These are phyloP conservation scores for Hippopotamus amphibius DNA, from an alignment of 2,113 vertebrate genomes.

Conservation along the genomic window DNA sequence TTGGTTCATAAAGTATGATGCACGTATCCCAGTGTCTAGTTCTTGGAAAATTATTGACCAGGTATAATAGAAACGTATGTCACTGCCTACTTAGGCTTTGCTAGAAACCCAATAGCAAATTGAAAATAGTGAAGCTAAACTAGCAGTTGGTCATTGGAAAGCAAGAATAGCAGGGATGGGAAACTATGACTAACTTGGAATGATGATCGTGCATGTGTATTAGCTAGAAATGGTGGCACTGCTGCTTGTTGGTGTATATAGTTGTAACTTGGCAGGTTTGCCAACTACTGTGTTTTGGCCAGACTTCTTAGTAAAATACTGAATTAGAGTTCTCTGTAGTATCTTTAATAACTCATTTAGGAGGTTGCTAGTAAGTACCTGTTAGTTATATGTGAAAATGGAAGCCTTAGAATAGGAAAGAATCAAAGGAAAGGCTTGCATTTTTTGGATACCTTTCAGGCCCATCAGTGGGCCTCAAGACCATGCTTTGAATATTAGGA, in stretches of 20 bases:
- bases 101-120: neutral
- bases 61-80: neutral
- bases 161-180: neutral
- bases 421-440: neutral
- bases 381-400: neutral
- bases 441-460: conserved; percentile 15
- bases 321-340: neutral
- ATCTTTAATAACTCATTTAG: neutral
- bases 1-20: neutral
- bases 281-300: neutral
- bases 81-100: neutral
- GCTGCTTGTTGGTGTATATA: neutral
- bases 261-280: neutral
- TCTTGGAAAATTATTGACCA: neutral
- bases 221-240: neutral
- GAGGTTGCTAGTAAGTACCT: neutral
- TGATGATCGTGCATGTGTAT: neutral
- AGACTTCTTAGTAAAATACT: neutral
- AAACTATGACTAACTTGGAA: neutral
- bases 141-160: neutral
- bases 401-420: conserved; percentile 38
- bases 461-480: neutral
- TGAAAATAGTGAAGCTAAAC: neutral
- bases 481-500: neutral
- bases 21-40: neutral